Base-by-base conservation (phyloP, 2,113 vertebrate species). In the Garra rufa region DNA sequence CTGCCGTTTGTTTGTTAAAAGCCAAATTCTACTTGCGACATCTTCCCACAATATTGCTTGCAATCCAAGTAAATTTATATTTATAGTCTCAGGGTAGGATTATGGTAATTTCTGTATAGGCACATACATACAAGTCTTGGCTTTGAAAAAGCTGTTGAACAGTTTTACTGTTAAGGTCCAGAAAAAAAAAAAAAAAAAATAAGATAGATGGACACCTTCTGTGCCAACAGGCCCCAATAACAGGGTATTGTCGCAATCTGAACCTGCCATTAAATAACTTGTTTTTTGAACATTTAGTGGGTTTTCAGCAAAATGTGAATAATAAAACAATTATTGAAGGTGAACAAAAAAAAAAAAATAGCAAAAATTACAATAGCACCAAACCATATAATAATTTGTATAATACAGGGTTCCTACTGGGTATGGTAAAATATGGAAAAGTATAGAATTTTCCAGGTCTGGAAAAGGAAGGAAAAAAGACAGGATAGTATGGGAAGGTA, bases 1-100 rank as follows among this genome's bases (percentile, higher is more conserved):
- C n/a, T 17, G 81, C 75, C 61, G 52, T 59, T 87, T 84, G 74
- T 59, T 84, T 82, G 83, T 81, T 44, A 50, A 69, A 76, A 87
- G 78, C 76, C 74, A 52, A 41, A 59, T 43, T 59, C 55, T 43
- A 21, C 48, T 55, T 34, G 1, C 21, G 19, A 70, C 74, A 76
- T 34, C 74, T 76, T 76, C 26, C 44, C 28, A 76, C 74, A 30
- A 21, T 76, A 30, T 76, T 9, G 34, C 74, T 15, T 77, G 50
- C 4, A 59, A 77, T 41, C 10, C 52, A 24, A 77, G 52, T 38
- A 59, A 6, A 70, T 43, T 43, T 38, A 41, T 26, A 71, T 44
- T 14, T 44, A 71, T 14, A 71, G n/a, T 73, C 41, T 73, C 10
- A 15, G 21, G 38, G 11, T 41, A 43, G 9, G 67, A 43, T 43